Conservation (phyloP, 2,797 vertebrate genomes). For the Sternarchorhynchus goeldii region DNA sequence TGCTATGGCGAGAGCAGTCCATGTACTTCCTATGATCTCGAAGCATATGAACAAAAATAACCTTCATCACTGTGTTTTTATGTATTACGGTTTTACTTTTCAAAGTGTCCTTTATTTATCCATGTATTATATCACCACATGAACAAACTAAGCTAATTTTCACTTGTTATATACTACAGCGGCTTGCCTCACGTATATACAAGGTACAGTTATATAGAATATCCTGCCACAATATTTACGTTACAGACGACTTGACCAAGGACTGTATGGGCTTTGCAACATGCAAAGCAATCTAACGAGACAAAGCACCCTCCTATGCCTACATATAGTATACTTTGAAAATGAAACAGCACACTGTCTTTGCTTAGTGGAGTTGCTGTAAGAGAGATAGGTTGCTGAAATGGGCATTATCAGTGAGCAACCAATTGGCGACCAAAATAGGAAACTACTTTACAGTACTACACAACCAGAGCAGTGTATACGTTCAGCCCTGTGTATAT, state of each 20-base stretch:
- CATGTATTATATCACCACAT: not conserved
- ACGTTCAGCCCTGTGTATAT: not conserved
- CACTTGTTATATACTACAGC: not conserved
- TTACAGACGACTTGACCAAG: not conserved
- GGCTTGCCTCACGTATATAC: not conserved
- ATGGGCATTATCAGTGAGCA: not conserved
- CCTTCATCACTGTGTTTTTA: not conserved
- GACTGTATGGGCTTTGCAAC: not conserved
- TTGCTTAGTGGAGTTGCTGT: not conserved
- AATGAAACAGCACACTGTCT: slow-evolving; percentile 11
- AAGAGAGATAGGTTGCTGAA: not conserved
- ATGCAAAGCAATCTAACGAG: slow-evolving; percentile 41
- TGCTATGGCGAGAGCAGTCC: slow-evolving; percentile 1
- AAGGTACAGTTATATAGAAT: not conserved
- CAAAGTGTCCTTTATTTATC: not conserved
- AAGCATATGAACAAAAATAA: not conserved
- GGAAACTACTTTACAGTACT: not conserved
- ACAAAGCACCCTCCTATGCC: slow-evolving; percentile 6
- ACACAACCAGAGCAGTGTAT: not conserved
- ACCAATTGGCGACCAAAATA: not conserved
- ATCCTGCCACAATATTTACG: not conserved
- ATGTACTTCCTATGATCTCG: slow-evolving; percentile 2
- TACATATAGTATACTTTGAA: not conserved
- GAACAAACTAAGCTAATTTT: slow-evolving; percentile 1
- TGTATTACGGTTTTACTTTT: not conserved